Conservation (phyloP, 2,797 vertebrate species). For the Tolypeutes matacus region DNA sequence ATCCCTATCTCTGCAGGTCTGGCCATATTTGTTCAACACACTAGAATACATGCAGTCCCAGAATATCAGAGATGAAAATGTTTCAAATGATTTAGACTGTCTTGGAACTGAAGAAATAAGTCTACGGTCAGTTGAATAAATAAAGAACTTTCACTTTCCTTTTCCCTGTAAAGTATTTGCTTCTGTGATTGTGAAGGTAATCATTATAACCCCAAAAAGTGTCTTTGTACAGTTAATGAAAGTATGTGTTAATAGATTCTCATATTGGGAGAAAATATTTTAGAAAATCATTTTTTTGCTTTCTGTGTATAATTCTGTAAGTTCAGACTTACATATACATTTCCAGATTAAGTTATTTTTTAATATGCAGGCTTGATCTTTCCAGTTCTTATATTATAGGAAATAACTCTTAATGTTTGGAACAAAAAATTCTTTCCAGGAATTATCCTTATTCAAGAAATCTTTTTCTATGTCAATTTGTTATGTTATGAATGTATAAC, state of each 20-base stretch:
- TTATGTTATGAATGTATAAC: too few relatives aligned
- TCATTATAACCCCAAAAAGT: neutral
- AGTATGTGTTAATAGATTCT: neutral
- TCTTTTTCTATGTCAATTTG: too few relatives aligned
- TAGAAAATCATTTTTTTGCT: neutral
- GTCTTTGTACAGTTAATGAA: neutral
- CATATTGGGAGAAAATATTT: neutral
- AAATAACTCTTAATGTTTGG: too few relatives aligned
- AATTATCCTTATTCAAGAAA: too few relatives aligned
- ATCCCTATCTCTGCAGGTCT: neutral
- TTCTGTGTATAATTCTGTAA: neutral
- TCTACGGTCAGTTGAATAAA: neutral
- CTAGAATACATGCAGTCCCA: too few relatives aligned
- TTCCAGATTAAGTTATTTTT: neutral
- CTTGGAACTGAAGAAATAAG: neutral
- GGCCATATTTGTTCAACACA: neutral
- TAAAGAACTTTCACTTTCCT: neutral
- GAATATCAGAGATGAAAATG: neutral
- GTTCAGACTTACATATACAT: neutral
- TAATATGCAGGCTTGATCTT: too few relatives aligned
- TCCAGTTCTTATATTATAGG: too few relatives aligned
- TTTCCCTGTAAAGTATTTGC: neutral
- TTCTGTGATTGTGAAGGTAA: neutral
- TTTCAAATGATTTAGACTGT: too few relatives aligned
- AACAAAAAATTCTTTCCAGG: too few relatives aligned